A percentile compares a stretch with the other conserved stretches of the same genome.
Conservation (phyloP, 2,888 invertebrate genomes). For the Microctonus aethiopoides region DNA sequence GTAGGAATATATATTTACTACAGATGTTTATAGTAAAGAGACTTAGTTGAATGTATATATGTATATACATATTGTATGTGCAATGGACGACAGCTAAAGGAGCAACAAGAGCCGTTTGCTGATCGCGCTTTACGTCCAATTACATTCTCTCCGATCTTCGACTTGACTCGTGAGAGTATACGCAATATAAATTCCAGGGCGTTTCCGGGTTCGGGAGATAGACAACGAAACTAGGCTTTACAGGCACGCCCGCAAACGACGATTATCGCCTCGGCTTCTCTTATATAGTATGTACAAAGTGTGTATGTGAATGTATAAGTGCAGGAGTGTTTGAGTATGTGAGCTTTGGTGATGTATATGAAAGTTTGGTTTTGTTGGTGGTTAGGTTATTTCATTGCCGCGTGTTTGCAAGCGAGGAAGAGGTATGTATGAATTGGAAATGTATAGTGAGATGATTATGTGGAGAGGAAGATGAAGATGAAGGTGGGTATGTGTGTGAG, state of each 20-base stretch:
- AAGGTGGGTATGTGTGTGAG: neutral
- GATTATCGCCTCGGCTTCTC: slow-evolving; percentile 22
- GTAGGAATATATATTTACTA: neutral
- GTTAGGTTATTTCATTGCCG: neutral
- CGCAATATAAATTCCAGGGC: slow-evolving; percentile 38
- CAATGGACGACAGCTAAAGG: neutral
- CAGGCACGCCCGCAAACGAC: slow-evolving; percentile 30
- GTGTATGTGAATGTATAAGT: too few relatives aligned
- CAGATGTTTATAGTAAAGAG: too few relatives aligned
- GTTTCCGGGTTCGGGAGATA: slow-evolving; percentile 43
- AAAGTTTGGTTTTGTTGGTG: neutral
- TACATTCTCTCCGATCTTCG: slow-evolving; percentile 21
- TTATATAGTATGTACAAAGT: slow-evolving; percentile 1
- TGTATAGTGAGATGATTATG: neutral
- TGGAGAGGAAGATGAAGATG: neutral
- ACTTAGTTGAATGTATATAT: neutral
- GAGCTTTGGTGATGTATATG: too few relatives aligned
- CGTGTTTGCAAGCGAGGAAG: neutral
- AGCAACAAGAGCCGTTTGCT: slow-evolving; percentile 13
- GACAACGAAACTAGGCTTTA: slow-evolving; percentile 41
- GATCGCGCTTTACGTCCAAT: slow-evolving; percentile 28
- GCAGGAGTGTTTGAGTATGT: too few relatives aligned
- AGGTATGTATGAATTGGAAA: too few relatives aligned
- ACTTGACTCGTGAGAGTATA: slow-evolving; percentile 28
- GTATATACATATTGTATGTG: too few relatives aligned